Evolutionary conservation across 2,797 vertebrate genomes (phyloP).

Genomic region (Pseudotriccus pelzelni): DNA sequence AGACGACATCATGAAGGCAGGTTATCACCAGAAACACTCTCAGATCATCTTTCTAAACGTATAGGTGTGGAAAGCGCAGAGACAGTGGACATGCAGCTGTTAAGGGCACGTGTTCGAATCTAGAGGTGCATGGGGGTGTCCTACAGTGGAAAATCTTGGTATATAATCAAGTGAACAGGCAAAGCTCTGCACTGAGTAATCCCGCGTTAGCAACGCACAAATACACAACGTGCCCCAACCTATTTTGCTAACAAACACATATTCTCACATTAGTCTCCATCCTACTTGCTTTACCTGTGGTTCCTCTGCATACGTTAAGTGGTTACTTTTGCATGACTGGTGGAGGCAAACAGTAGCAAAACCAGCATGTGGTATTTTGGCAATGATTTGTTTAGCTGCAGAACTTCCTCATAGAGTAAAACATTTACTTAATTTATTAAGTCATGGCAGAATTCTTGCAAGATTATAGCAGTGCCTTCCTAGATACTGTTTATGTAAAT

Average conservation of each 20-base stretch:
- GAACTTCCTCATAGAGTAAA: neutral
- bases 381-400: slow-evolving; percentile 11
- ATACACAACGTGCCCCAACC: neutral
- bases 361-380: neutral
- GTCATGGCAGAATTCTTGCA: neutral
- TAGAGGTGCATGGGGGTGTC: neutral
- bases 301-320: rapidly evolving
- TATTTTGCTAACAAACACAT: neutral
- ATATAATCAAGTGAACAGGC: neutral
- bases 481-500: neutral
- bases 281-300: neutral
- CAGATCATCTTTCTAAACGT: neutral
- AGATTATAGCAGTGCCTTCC: neutral
- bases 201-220: neutral
- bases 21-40: neutral
- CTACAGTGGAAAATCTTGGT: neutral
- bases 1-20: neutral
- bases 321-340: neutral
- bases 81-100: neutral
- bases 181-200: neutral
- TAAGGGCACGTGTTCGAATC: neutral
- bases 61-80: neutral
- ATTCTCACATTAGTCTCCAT: neutral
- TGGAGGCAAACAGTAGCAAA: neutral
- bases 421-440: neutral